Evolutionary conservation across 2,113 vertebrate genomes (phyloP).

Genomic region (Megaleporinus macrocephalus): DNA sequence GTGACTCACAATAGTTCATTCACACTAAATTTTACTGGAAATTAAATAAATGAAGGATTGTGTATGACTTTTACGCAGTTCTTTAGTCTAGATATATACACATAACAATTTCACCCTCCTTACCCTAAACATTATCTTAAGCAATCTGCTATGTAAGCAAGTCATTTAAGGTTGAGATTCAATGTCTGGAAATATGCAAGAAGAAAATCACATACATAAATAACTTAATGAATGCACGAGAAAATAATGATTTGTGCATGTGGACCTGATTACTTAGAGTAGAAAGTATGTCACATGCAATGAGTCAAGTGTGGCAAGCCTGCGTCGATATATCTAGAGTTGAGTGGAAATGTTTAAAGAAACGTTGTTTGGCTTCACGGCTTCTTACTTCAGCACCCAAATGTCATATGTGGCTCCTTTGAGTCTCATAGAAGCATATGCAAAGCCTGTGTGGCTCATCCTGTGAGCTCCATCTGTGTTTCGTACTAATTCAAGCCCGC

Average conservation of each 20-base stretch:
- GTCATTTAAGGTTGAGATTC: background rate
- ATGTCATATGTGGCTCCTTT: background rate
- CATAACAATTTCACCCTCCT: background rate
- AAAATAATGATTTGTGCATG: constrained; percentile 2
- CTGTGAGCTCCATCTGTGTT: background rate
- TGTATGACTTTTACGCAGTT: too few species aligned
- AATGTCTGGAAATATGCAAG: background rate
- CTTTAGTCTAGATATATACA: too few species aligned
- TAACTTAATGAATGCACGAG: background rate
- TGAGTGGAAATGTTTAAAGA: constrained; percentile 8
- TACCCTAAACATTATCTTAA: background rate
- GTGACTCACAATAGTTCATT: too few species aligned
- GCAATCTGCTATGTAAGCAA: background rate
- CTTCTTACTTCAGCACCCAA: background rate
- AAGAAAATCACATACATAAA: background rate
- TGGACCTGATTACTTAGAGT: background rate
- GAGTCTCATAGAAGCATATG: background rate
- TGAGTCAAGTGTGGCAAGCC: background rate
- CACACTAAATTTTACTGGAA: too few species aligned
- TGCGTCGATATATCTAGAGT: background rate
- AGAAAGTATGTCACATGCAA: constrained; percentile 11
- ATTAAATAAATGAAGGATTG: too few species aligned
- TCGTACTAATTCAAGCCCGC: background rate
- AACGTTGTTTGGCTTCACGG: background rate
- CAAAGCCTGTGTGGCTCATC: background rate